Evolutionary conservation across 2,113 vertebrate species (phyloP).

Genomic region (Lutjanus erythropterus): DNA sequence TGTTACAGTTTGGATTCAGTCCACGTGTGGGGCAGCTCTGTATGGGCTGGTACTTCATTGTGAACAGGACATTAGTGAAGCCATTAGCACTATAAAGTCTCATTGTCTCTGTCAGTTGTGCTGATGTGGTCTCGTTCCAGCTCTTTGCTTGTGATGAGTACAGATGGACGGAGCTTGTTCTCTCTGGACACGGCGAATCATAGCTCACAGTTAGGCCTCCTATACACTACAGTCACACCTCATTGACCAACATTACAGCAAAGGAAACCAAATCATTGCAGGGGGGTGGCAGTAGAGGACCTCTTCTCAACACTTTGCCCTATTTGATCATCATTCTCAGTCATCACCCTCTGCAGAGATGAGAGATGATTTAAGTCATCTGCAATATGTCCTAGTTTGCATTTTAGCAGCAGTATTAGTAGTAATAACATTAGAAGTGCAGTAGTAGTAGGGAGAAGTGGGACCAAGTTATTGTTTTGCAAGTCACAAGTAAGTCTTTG

Average conservation of each 20-base stretch:
- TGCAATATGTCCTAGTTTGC: constrained; percentile 5
- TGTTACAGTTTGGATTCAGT: constrained; percentile 31
- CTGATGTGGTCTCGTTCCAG: constrained; percentile 79
- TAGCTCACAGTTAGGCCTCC: constrained; percentile 76
- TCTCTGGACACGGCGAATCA: constrained; percentile 64
- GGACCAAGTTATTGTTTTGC: too few relatives aligned
- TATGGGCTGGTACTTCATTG: constrained; percentile 45
- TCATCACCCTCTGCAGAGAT: constrained; percentile 26
- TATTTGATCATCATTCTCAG: constrained; percentile 51
- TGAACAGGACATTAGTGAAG: constrained; percentile 62
- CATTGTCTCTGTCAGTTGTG: constrained; percentile 78
- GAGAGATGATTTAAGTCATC: constrained; percentile 34
- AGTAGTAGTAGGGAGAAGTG: neutral
- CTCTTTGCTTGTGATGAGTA: constrained; percentile 75
- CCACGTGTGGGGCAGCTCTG: neutral
- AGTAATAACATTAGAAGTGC: neutral
- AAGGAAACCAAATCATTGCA: constrained; percentile 76
- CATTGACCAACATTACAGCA: constrained; percentile 77
- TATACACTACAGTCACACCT: constrained; percentile 78
- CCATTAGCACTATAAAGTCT: constrained; percentile 75
- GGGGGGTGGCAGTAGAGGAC: constrained; percentile 51
- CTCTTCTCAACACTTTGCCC: constrained; percentile 55
- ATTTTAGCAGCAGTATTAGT: neutral
- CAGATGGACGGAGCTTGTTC: constrained; percentile 75
- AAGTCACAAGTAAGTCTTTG: too few relatives aligned